These are phyloP conservation scores for Pardalotus punctatus DNA, from an alignment of 2,113 vertebrate genomes.

Conservation along the genomic window DNA sequence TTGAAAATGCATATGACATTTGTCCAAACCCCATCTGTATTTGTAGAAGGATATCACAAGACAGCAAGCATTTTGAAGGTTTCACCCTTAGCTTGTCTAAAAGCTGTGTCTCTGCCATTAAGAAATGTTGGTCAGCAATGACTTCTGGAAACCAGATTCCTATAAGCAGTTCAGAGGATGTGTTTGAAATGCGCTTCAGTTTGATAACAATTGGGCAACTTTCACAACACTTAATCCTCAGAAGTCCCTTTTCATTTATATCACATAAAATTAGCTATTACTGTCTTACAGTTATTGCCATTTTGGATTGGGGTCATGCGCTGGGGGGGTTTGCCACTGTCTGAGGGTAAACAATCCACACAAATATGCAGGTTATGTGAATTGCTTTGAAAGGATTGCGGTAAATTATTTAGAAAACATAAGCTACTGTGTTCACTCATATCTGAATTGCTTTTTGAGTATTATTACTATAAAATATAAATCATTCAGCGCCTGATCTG, in stretches of 20 bases:
- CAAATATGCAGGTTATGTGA: background rate
- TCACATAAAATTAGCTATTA: background rate
- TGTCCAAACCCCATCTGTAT: background rate
- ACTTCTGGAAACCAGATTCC: background rate
- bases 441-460: background rate
- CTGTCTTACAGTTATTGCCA: background rate
- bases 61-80: background rate
- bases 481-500: background rate
- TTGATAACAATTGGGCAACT: background rate
- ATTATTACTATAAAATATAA: background rate
- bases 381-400: background rate
- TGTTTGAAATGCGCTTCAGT: background rate
- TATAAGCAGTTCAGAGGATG: background rate
- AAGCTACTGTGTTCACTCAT: background rate
- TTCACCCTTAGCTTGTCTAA: background rate
- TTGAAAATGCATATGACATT: background rate
- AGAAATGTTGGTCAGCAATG: background rate
- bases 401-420: background rate
- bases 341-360: background rate
- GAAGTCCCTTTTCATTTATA: background rate
- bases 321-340: background rate
- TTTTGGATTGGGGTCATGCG: background rate
- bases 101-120: background rate
- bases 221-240: background rate
- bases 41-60: background rate